Percentiles rank a stretch among this genome's conserved stretches.
phyloP scores from a whole-genome alignment of 2,113 vertebrate genomes.

The Xyrauchen texanus region DNA sequence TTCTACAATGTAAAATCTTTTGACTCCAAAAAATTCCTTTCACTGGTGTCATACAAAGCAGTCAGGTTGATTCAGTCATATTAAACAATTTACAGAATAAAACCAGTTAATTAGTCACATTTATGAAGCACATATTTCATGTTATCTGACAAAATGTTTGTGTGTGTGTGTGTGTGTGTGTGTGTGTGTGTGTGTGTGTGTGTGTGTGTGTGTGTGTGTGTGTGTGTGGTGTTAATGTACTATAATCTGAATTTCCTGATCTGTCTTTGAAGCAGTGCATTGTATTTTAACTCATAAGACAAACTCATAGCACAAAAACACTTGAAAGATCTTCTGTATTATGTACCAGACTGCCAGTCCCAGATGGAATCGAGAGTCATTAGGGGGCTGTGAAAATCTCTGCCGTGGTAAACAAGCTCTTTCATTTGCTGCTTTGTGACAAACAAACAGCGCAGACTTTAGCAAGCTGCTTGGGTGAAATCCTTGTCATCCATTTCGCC shows the following conservation, averaged over 20 bases:
- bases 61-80: too few relatives aligned
- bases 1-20: too few relatives aligned
- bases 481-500: slow-evolving; percentile 37
- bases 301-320: not conserved
- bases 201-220: too few relatives aligned
- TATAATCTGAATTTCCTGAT: not conserved
- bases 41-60: too few relatives aligned
- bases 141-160: too few relatives aligned
- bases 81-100: too few relatives aligned
- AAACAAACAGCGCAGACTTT: slow-evolving; percentile 4
- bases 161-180: not conserved
- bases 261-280: slow-evolving; percentile 13
- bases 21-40: too few relatives aligned
- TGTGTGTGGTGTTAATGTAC: not conserved
- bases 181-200: not conserved
- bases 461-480: slow-evolving; percentile 29
- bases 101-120: too few relatives aligned
- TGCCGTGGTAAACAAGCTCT: slow-evolving; percentile 27
- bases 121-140: too few relatives aligned
- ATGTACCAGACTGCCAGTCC: slow-evolving; percentile 25
- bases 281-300: slow-evolving; percentile 2
- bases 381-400: slow-evolving; percentile 39
- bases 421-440: slow-evolving; percentile 26
- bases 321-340: not conserved
- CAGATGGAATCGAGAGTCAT: slow-evolving; percentile 31